Evolutionary conservation across 2,888 invertebrate genomes (phyloP).

Genomic region (Oithona nana): DNA sequence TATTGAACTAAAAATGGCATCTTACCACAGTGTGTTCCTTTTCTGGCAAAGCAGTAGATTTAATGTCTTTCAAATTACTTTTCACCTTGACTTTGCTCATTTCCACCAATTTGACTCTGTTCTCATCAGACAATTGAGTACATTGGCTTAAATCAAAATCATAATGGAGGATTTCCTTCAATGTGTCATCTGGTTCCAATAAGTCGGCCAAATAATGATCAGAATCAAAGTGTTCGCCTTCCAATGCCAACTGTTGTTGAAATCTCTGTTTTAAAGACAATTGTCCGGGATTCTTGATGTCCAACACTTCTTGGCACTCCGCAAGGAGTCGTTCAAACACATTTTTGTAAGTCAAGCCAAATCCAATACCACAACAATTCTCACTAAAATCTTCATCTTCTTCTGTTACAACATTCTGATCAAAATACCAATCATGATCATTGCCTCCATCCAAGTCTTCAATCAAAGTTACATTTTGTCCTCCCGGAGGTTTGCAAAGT

Average conservation of each 20-base stretch:
- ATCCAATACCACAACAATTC: slow-evolving; percentile 39
- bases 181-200: slow-evolving; percentile 43
- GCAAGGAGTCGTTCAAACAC: slow-evolving; percentile 33
- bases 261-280: slow-evolving; percentile 34
- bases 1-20: no score
- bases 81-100: no score
- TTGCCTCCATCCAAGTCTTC: slow-evolving; percentile 26
- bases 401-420: no score
- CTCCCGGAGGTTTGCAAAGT: slow-evolving; percentile 38
- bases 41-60: no score
- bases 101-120: no score
- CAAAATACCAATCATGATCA: slow-evolving; percentile 28
- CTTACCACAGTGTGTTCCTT: no score
- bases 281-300: slow-evolving; percentile 1
- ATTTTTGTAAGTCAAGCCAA: slow-evolving; percentile 43
- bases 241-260: slow-evolving; percentile 37
- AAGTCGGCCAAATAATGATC: slow-evolving; percentile 64
- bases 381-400: background rate
- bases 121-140: no score
- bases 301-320: slow-evolving; percentile 23
- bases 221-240: slow-evolving; percentile 45
- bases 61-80: no score
- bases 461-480: slow-evolving; percentile 22
- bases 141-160: no score
- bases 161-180: no score